phyloP scores from a whole-genome alignment of 1,140 invertebrate species.

The Bombus fervidus region DNA sequence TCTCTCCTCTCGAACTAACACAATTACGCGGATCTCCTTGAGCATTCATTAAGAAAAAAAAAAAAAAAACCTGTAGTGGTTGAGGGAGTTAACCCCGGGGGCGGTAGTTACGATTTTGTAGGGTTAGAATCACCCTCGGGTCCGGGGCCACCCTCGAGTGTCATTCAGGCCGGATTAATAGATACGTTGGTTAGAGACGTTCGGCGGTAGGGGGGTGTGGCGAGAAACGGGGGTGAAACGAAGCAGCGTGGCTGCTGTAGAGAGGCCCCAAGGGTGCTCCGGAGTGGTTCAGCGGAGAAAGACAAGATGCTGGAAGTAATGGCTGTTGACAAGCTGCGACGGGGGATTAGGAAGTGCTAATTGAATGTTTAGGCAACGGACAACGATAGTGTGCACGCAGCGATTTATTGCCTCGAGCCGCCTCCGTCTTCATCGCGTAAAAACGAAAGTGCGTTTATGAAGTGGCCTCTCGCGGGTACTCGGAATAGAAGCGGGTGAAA shows the following conservation, averaged over 20 bases:
- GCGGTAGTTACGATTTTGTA: constrained; percentile 76
- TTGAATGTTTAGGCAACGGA: constrained; percentile 80
- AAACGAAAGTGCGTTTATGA: not conserved
- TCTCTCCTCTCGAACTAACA: constrained; percentile 74
- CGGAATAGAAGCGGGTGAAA: not conserved
- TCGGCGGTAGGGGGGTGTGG: constrained; percentile 49
- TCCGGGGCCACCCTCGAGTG: constrained; percentile 77
- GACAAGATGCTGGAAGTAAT: constrained; percentile 83
- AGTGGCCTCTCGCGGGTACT: not conserved
- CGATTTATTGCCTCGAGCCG: constrained; percentile 51
- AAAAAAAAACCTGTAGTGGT: constrained; percentile 66
- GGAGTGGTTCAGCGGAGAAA: constrained; percentile 58
- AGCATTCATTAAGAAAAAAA: constrained; percentile 74
- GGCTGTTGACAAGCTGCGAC: constrained; percentile 80
- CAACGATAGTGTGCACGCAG: constrained; percentile 6
- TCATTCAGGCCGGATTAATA: constrained; percentile 81
- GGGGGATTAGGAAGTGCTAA: constrained; percentile 82
- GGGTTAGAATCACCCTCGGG: constrained; percentile 67
- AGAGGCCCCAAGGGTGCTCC: constrained; percentile 55
- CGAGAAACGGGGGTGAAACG: constrained; percentile 41
- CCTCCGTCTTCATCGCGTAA: not conserved
- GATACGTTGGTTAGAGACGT: constrained; percentile 76
- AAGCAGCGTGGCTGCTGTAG: constrained; percentile 49
- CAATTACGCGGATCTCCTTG: constrained; percentile 76
- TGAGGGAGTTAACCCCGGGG: constrained; percentile 53